phyloP scores from a whole-genome alignment of 2,888 invertebrate species.

The Cerceris ruficornis region DNA sequence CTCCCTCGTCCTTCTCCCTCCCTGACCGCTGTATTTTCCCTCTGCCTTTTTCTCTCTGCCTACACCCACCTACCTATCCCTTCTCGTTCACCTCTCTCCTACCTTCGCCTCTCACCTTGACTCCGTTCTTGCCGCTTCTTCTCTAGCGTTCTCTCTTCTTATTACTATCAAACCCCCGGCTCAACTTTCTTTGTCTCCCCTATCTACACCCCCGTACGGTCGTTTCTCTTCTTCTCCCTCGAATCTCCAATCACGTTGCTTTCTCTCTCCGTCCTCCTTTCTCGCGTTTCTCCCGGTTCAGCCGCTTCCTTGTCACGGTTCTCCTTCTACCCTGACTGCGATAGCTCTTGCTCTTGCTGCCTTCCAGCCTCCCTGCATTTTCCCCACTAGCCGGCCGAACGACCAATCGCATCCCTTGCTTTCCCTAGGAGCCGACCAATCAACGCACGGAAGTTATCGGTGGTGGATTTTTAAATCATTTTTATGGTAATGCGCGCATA shows the following conservation, averaged over 20 bases:
- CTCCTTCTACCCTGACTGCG: not conserved
- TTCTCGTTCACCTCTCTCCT: conserved; percentile 48
- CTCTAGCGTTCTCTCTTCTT: conserved; percentile 21
- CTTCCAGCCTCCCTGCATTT: conserved; percentile 43
- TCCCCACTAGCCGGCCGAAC: conserved; percentile 9
- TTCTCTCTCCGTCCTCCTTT: not conserved
- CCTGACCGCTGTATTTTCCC: not conserved
- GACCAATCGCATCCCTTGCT: conserved; percentile 42
- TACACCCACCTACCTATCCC: conserved; percentile 15
- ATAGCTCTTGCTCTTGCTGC: not conserved
- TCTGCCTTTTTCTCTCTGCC: conserved; percentile 41
- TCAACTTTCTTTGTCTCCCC: conserved; percentile 26
- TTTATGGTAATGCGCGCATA: conserved; percentile 71
- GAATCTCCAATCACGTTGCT: conserved; percentile 37
- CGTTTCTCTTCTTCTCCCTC: conserved; percentile 32
- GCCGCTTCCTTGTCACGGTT: not conserved
- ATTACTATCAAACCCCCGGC: conserved; percentile 9
- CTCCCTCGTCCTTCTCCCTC: conserved; percentile 47
- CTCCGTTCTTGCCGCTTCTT: conserved; percentile 1
- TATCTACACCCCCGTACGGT: conserved; percentile 30
- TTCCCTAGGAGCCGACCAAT: conserved; percentile 60
- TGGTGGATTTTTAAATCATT: conserved; percentile 71
- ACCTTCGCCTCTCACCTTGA: conserved; percentile 30
- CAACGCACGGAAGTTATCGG: conserved; percentile 8
- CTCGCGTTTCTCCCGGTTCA: not conserved